A percentile compares a stretch with the other conserved stretches of the same genome.
Conservation (phyloP, 2,797 vertebrate genomes). For the Lepidocolaptes lacrymiger region DNA sequence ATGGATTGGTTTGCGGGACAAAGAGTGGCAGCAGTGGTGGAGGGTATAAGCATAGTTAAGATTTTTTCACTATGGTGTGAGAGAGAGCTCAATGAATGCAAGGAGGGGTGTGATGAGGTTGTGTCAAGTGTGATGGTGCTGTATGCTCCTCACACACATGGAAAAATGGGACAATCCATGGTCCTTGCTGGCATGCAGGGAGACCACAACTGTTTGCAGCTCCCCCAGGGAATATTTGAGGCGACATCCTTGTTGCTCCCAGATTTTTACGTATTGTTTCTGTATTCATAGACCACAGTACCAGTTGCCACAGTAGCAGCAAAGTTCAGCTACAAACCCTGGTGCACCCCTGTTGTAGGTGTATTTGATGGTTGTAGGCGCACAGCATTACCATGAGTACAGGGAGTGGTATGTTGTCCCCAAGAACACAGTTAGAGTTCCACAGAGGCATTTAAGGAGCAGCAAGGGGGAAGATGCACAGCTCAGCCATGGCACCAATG, state of each 20-base stretch:
- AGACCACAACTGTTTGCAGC: neutral
- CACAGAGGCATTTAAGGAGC: neutral
- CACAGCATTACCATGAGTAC: rapidly evolving
- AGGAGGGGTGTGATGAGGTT: neutral
- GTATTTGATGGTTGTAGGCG: neutral
- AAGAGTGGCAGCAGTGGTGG: neutral
- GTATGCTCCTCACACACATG: neutral
- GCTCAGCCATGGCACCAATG: neutral
- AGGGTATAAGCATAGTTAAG: rapidly evolving
- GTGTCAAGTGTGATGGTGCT: neutral
- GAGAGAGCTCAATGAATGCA: neutral
- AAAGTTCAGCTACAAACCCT: neutral
- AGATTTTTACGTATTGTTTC: neutral
- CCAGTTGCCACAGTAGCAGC: neutral
- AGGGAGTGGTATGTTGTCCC: neutral
- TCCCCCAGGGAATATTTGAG: neutral
- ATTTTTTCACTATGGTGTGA: neutral
- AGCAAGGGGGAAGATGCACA: neutral
- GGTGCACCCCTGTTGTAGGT: neutral
- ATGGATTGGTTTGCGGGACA: neutral
- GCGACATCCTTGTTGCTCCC: neutral
- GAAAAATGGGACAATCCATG: rapidly evolving
- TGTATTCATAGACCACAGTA: neutral
- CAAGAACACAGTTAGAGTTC: neutral
- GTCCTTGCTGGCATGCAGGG: neutral